Evolutionary conservation across 2,113 vertebrate species (phyloP), one percentile per base, ranked within the genome.

Genomic region (Sceloporus tristichus): DNA sequence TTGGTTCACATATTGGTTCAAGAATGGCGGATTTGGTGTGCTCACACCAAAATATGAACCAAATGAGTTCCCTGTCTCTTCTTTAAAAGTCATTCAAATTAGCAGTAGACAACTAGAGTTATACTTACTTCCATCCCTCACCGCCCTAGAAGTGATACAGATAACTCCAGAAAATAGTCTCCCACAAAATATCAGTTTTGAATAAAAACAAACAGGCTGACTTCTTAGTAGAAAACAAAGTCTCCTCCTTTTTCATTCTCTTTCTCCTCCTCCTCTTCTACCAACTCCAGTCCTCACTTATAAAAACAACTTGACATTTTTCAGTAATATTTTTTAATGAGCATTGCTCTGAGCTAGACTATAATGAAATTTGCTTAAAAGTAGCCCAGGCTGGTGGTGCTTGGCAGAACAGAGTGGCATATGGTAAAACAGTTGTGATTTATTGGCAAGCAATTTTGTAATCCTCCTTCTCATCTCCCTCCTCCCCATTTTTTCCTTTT

Each of bases 391-490:
- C 97, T 97, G 96, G 97, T 96, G 95, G 96, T 95, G 95, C 96
- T 98, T 99, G 98, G 98, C 98, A 98, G 97, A 96, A 97, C 62
- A 91, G 94, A 87, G 92, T 95, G 97, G 96, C 98, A 99, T 99
- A 99, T 99, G 98, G 98, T 95, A 94, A 97, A 98, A 97, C 98
- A 99, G 98, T 98, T 98, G 97, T 97, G 96, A 97, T 97, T 97
- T 97, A 95, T 96, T 97, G 97, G 97, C 97, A 94, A 96, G 96
- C 90, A 25, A 93, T 95, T 95, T 54, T 83, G 42, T 70, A 38
- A 40, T 65, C 21, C 27, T 11, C 70, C 48, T 8, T 23, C 4
- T 8, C 16, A 11, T 42, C 38, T 9, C 40, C 5, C 56, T 34
- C 11, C 27, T 1, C 25, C 18, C 59, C 9, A 8, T 14, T 7